phyloP scores from a whole-genome alignment of 2,113 vertebrate genomes.

The Penelope pileata region DNA sequence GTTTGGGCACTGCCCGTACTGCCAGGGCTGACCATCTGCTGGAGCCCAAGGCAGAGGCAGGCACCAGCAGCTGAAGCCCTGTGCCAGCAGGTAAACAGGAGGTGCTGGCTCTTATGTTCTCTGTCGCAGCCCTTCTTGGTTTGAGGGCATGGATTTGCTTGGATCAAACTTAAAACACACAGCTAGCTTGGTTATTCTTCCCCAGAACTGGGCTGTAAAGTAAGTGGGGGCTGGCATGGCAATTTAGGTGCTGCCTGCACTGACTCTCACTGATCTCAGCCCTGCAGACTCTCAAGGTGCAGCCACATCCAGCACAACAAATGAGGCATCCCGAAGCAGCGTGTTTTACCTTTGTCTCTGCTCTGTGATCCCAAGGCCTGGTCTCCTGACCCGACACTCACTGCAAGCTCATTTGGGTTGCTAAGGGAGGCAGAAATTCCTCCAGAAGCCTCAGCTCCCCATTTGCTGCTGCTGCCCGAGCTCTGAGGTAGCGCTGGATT shows the following conservation, averaged over 20 bases:
- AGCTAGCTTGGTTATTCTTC: neutral
- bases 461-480: neutral
- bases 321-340: neutral
- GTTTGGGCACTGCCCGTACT: neutral
- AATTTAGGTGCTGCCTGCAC: neutral
- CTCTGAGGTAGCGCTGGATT: neutral
- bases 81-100: neutral
- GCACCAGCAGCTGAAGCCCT: neutral
- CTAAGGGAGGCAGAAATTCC: neutral
- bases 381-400: neutral
- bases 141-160: neutral
- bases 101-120: neutral
- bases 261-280: too few relatives aligned
- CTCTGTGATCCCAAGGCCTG: neutral
- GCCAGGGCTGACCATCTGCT: neutral
- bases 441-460: neutral
- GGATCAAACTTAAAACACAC: neutral
- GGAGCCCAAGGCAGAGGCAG: neutral
- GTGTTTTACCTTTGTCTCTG: neutral
- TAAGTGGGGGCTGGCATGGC: fast-evolving
- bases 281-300: neutral
- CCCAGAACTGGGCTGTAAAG: neutral
- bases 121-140: neutral
- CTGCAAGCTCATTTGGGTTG: neutral
- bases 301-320: neutral